Base-by-base conservation (phyloP, 2,113 vertebrate genomes). In the Megatriorchis doriae region DNA sequence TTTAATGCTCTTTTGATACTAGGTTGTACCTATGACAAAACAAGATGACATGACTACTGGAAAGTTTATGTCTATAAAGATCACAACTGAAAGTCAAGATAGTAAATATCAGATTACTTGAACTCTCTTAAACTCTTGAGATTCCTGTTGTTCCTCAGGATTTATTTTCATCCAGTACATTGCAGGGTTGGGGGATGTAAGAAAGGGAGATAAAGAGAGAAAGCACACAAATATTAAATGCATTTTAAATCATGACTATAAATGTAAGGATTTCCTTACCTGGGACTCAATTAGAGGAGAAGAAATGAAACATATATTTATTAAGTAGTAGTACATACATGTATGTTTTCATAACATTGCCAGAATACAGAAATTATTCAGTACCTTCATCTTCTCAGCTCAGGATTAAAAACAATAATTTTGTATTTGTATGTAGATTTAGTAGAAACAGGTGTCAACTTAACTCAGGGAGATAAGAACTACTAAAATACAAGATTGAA, bases 131-230 rank as follows among this genome's bases (percentile, higher is more conserved):
- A 52, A 26, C 12, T 42, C 31, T n/a, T 31, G n/a, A 27, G 52
- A 62, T 63, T 55, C 15, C 40, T 58, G 7, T 10, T 78, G 9
- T 56, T 68, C 40, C 26, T 71, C 36, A 42, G n/a, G 27, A 72
- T 66, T 45, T 80, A 56, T 75, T 81, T 84, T 77, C 36, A 77
- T 22, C 21, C 6, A 40, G 9, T 32, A 31, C 43, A 58, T 36
- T 50, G 22, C 0, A 1, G 9, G 4, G 8, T 7, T 2, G 1
- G 6, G 13, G 11, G 13, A 90, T 65, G 13, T 48, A 84, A 61
- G 42, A 73, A 26, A 62, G 22, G 75, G 8, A 81, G 20, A 83
- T 7, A 66, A 61, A 93, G 13, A 73, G 5, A 75, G 10, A 42
- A 78, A 55, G 7, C 23, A 58, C 20, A 75, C 3, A 16, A 5